Base-by-base conservation (phyloP, 2,113 vertebrate genomes). In the Uropsilus gracilis region DNA sequence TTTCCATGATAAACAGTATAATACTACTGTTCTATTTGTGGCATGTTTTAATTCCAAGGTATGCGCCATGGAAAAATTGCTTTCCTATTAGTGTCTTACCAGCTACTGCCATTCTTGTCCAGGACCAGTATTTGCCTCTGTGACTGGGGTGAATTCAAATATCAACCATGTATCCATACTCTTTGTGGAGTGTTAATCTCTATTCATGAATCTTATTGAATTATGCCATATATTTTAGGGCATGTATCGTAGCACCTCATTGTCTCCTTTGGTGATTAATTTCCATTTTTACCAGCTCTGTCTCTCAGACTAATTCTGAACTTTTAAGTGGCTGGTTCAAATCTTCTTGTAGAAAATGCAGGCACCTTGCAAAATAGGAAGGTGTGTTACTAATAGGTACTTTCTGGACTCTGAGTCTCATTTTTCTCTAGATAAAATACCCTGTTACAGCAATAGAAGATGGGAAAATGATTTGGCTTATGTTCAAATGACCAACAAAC, bases 371-470 rank as follows among this genome's bases (percentile, higher is more conserved):
- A 80, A 50, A 50, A 13, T 44, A 13, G 14, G 57, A 69, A 59
- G 0, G 46, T 28, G 53, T 46, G 50, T 50, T 63, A 13, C 24
- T 76, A 75, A 17, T 66, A 44, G 18, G 10, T 1, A 34, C 30
- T 53, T 66, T 61, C 48, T 59, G 20, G n/a, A 59, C 39, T 73
- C 34, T 66, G 55, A 73, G 34, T 61, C 72, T 16, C 37, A 68
- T 5, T 61, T 53, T 68, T 83, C 64, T 42, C 10, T 3, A 76
- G 53, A 76, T 46, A 61, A 87, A 90, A 87, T 87, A 66, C 71
- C 4, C 37, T 30, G 6, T 63, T 71, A 46, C 2, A 44, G 24
- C 11, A 48, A 9, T 16, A 50, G n/a, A 69, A 94, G 69, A 64
- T 46, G 18, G 14, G 1, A 30, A 86, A 89, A 50, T 63, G 50